phyloP scores from a whole-genome alignment of 2,888 invertebrate species.

The Alcis repandata region DNA sequence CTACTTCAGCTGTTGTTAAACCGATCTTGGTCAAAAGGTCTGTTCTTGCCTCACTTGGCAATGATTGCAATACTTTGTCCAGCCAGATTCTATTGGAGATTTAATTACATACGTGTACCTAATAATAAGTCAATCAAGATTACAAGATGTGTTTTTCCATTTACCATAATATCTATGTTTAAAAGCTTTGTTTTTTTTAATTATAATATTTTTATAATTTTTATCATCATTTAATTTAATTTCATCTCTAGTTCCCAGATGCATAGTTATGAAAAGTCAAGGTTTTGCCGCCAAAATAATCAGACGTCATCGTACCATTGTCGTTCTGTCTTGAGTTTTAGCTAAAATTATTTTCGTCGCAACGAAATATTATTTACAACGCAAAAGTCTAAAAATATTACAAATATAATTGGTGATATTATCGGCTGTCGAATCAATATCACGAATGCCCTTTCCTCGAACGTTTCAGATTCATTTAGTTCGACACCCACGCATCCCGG shows the following conservation, averaged over 20 bases:
- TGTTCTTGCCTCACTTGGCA: conserved; percentile 23
- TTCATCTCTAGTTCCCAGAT: too few species aligned
- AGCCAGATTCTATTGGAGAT: conserved; percentile 16
- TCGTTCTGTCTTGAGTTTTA: background rate
- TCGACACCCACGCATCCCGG: conserved; percentile 15
- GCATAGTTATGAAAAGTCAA: too few species aligned
- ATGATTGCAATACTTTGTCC: conserved; percentile 26
- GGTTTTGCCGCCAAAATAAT: too few species aligned
- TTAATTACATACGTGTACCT: conserved; percentile 23
- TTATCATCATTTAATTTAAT: too few species aligned
- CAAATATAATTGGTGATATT: background rate
- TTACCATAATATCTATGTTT: background rate
- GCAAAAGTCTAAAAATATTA: background rate
- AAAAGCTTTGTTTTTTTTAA: too few species aligned
- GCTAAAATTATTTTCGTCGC: background rate
- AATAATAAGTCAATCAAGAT: conserved; percentile 18
- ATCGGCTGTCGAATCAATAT: conserved; percentile 3
- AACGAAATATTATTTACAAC: background rate
- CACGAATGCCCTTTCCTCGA: conserved; percentile 4
- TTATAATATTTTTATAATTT: too few species aligned
- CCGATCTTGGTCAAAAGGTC: conserved; percentile 24
- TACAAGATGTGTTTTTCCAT: background rate
- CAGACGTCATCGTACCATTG: background rate
- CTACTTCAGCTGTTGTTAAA: conserved; percentile 17
- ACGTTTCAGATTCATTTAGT: conserved; percentile 5